Conservation (phyloP, 2,888 invertebrate species). For the Scotopteryx bipunctaria region DNA sequence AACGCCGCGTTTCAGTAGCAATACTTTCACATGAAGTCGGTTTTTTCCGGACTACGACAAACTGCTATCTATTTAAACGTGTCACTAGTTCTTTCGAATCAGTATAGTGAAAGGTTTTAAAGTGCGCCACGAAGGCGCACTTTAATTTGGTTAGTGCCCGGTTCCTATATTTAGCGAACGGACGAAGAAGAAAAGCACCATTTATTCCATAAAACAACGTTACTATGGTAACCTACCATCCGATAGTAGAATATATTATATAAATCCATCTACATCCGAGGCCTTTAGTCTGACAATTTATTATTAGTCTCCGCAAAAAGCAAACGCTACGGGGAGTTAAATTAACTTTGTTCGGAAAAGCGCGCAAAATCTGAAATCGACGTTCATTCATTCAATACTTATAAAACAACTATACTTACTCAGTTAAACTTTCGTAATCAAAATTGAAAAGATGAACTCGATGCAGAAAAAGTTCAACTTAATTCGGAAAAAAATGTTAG, state of each 20-base stretch:
- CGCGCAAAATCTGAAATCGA: slow-evolving; percentile 19
- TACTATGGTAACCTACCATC: not conserved
- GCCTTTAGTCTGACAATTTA: slow-evolving; percentile 7
- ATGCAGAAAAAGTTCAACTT: slow-evolving; percentile 13
- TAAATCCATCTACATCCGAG: not conserved
- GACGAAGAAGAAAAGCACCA: no score
- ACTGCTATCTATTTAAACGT: not conserved
- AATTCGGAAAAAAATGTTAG: slow-evolving; percentile 8
- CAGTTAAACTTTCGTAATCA: slow-evolving; percentile 22
- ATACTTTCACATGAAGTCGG: slow-evolving; percentile 5
- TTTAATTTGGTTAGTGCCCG: no score
- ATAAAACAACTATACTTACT: slow-evolving; percentile 21
- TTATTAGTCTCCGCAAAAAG: slow-evolving; percentile 21
- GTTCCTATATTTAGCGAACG: no score
- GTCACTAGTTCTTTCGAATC: not conserved
- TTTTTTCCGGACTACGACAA: not conserved
- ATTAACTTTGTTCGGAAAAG: slow-evolving; percentile 26
- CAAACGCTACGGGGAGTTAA: slow-evolving; percentile 22
- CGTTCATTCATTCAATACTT: slow-evolving; percentile 28
- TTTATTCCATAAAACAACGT: no score
- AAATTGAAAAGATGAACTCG: slow-evolving; percentile 20
- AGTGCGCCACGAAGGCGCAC: no score
- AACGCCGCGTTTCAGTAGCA: slow-evolving; percentile 6
- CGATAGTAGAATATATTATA: not conserved
- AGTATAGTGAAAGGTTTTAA: no score